Percentiles rank a stretch among this genome's conserved stretches.
These are phyloP conservation scores for Drosophila phalerata DNA, from an alignment of 2,888 invertebrate species.

Conservation along the genomic window DNA sequence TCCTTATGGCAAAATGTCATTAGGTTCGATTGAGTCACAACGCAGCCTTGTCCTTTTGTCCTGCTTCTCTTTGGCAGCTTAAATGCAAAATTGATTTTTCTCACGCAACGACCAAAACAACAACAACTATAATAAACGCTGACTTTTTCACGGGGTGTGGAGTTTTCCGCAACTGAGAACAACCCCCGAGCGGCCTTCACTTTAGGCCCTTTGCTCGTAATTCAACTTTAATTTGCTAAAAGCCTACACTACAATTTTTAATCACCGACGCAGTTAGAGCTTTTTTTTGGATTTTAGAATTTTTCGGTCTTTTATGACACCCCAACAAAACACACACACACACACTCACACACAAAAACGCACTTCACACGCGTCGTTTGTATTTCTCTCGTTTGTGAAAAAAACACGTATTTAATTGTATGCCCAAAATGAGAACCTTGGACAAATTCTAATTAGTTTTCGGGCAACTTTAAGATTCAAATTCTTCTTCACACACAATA, in stretches of 20 bases:
- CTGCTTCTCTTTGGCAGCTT: slow-evolving; percentile 37
- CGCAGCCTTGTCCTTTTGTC: slow-evolving; percentile 41
- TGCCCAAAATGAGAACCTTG: slow-evolving; percentile 41
- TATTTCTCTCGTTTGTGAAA: slow-evolving; percentile 17
- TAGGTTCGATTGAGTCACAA: slow-evolving; percentile 39
- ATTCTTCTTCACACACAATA: slow-evolving; percentile 41
- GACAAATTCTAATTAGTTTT: slow-evolving; percentile 63
- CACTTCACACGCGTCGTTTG: slow-evolving; percentile 18
- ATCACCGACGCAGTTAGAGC: slow-evolving; percentile 39
- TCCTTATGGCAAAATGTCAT: slow-evolving; percentile 67
- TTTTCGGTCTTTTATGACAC: slow-evolving; percentile 40
- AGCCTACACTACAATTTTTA: slow-evolving; percentile 50
- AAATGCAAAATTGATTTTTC: slow-evolving; percentile 82
- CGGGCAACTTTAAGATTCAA: slow-evolving; percentile 50
- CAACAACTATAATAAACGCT: slow-evolving; percentile 28
- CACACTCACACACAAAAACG: slow-evolving; percentile 27
- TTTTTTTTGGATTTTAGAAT: slow-evolving; percentile 50
- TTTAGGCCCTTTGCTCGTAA: slow-evolving; percentile 40
- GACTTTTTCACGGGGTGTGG: slow-evolving; percentile 51
- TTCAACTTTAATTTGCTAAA: slow-evolving; percentile 64
- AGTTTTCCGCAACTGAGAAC: slow-evolving; percentile 46
- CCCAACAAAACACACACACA: slow-evolving; percentile 28
- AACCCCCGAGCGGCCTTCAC: slow-evolving; percentile 67
- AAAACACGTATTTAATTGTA: slow-evolving; percentile 45
- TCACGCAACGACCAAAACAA: slow-evolving; percentile 68